Evolutionary conservation across 53 echinoderm and acorn worm genomes (phyloP).

Genomic region (Antedon mediterranea): DNA sequence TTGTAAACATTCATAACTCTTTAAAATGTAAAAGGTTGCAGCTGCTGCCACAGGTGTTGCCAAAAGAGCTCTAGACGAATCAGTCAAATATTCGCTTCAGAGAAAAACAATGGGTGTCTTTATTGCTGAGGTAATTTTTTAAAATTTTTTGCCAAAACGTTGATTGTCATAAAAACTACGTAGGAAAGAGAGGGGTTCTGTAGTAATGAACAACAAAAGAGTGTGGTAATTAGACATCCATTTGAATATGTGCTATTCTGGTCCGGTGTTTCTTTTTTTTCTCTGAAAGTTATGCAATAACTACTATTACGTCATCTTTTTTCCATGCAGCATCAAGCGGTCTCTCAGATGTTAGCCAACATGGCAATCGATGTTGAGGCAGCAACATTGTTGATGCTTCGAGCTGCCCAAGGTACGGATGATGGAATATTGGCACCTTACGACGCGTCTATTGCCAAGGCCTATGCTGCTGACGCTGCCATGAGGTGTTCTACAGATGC

Average conservation of each 20-base stretch:
- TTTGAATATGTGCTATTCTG: too few species aligned
- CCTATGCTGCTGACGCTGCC: conserved; percentile 72
- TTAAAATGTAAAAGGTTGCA: too few species aligned
- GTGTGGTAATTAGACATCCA: too few species aligned
- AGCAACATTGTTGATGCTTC: conserved; percentile 53
- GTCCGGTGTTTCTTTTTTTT: background rate
- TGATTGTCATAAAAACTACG: too few species aligned
- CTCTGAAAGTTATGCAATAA: too few species aligned
- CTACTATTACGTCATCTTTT: background rate
- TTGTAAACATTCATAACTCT: too few species aligned
- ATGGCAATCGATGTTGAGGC: conserved; percentile 91
- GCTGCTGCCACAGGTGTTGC: conserved; percentile 82
- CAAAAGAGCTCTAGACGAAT: conserved; percentile 69
- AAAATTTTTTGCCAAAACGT: too few species aligned
- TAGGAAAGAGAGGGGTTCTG: too few species aligned
- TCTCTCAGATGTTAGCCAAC: conserved; percentile 75
- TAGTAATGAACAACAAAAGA: too few species aligned
- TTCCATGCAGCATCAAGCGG: conserved; percentile 61
- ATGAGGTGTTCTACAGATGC: conserved; percentile 84
- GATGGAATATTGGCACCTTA: conserved; percentile 65
- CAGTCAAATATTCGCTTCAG: conserved; percentile 80
- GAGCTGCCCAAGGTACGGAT: conserved; percentile 77
- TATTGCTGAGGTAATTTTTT: conserved; percentile 54
- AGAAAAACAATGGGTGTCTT: conserved; percentile 71
- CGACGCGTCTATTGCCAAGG: conserved; percentile 87